These are phyloP conservation scores for Monodelphis domestica DNA, from an alignment of 2,797 vertebrate genomes.

Conservation along the genomic window DNA sequence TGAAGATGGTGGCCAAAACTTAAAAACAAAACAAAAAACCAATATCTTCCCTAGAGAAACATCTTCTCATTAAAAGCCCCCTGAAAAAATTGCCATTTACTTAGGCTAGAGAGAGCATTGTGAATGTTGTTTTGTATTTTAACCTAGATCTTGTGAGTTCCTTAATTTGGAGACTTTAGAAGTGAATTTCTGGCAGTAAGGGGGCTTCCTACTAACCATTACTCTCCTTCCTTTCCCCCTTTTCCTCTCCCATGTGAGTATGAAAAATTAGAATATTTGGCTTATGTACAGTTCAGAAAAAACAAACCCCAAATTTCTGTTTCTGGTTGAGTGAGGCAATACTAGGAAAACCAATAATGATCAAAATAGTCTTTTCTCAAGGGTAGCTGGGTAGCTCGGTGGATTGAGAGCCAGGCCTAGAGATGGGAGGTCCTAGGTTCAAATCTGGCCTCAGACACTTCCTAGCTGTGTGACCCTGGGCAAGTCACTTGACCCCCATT, in stretches of 20 bases:
- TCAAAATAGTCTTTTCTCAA: conserved; percentile 22
- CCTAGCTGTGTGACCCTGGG: no score
- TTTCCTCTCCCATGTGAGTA: conserved; percentile 42
- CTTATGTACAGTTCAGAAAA: conserved; percentile 29
- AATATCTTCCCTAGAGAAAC: background rate
- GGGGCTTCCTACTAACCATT: conserved; percentile 55
- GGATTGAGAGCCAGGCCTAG: no score
- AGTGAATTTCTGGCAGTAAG: conserved; percentile 59
- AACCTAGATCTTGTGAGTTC: conserved; percentile 33
- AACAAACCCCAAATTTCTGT: conserved; percentile 32
- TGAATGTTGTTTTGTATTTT: conserved; percentile 46
- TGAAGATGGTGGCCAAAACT: background rate
- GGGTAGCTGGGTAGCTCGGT: no score
- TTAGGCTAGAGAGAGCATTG: background rate
- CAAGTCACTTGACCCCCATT: no score
- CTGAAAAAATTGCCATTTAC: background rate
- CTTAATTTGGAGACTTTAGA: conserved; percentile 56
- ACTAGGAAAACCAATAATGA: conserved; percentile 40
- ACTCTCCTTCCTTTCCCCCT: conserved; percentile 49
- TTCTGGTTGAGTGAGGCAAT: conserved; percentile 36
- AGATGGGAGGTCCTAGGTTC: no score
- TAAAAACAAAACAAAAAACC: background rate
- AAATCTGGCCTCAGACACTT: no score
- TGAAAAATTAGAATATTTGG: conserved; percentile 45
- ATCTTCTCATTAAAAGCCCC: conserved; percentile 22